Conservation (phyloP, 2,888 invertebrate species). For the Trisateles emortualis region DNA sequence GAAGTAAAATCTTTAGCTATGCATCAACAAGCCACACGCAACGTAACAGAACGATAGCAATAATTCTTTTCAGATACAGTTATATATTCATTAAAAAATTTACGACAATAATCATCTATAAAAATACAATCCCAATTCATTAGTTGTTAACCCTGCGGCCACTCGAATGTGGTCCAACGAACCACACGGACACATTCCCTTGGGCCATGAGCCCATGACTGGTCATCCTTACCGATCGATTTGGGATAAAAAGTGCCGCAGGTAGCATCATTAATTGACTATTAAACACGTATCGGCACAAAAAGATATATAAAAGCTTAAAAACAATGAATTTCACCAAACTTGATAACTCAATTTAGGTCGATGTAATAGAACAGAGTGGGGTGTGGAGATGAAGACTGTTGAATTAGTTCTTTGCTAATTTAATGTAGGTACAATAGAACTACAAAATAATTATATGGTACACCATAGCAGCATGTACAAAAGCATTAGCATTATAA, state of each 20-base stretch:
- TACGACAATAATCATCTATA: slow-evolving; percentile 46
- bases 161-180: slow-evolving; percentile 44
- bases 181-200: slow-evolving; percentile 47
- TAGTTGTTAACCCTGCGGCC: slow-evolving; percentile 51
- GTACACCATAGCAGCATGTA: too few relatives aligned
- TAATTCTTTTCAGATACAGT: slow-evolving; percentile 25
- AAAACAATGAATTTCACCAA: slow-evolving; percentile 86
- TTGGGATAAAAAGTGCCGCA: slow-evolving; percentile 74
- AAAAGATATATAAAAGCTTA: slow-evolving; percentile 71
- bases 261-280: slow-evolving; percentile 85
- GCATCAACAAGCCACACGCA: not conserved
- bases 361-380: slow-evolving; percentile 52
- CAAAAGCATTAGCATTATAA: too few relatives aligned
- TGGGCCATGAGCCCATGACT: slow-evolving; percentile 50
- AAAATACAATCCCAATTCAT: slow-evolving; percentile 51
- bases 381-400: slow-evolving; percentile 47
- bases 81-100: slow-evolving; percentile 32
- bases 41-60: slow-evolving; percentile 1
- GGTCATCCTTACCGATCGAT: slow-evolving; percentile 67
- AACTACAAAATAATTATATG: too few relatives aligned
- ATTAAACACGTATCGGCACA: slow-evolving; percentile 83
- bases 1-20: not conserved
- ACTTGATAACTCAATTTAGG: slow-evolving; percentile 86
- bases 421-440: not conserved
- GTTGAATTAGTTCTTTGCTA: too few relatives aligned